Base-by-base conservation (phyloP, 2,797 vertebrate genomes). In the Apogon hyalosoma region DNA sequence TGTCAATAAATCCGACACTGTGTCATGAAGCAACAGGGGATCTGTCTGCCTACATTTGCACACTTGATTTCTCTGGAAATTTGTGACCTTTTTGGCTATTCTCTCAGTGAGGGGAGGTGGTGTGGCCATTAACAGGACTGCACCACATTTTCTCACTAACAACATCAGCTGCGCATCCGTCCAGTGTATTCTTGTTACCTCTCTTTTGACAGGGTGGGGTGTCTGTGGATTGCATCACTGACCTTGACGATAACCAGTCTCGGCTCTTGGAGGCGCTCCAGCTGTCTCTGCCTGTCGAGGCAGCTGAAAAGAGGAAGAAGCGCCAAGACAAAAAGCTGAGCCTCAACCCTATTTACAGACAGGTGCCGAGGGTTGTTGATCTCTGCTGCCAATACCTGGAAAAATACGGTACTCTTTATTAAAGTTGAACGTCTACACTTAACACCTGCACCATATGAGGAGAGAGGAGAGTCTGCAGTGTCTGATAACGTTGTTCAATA, bases 191-290 rank as follows among this genome's bases (percentile, higher is more conserved):
- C 10, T 79, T 78, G 69, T 83, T 62, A 16, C 74, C 56, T 70
- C 52, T 90, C 66, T 90, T 6, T 21, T 87, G 86, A 66, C 91
- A 99, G 98, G 98, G 98, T 0, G 98, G 96, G 0, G 96, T 99
- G 95, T 99, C 98, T 69, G 98, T 99, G 92, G 97, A 99, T 91
- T 98, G 96, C 76, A 99, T 99, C 91, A 98, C 97, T 4, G 97
- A 99, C 90, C 95, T 99, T 74, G 97, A 99, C 77, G 96, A 99
- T 90, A 96, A 94, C 92, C 96, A 98, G 74, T 98, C 96, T 69
- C 94, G 95, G 80, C 91, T 99, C 45, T 88, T 99, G 85, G 98
- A 99, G 93, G 97, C 97, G 83, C 95, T 99, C 73, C 98, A 99
- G 84, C 95, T 99, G 62, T 98, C 98, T 19, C 88, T 98, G 90